Conservation (phyloP, 2,888 invertebrate species). For the Melangyna quadrimaculata region DNA sequence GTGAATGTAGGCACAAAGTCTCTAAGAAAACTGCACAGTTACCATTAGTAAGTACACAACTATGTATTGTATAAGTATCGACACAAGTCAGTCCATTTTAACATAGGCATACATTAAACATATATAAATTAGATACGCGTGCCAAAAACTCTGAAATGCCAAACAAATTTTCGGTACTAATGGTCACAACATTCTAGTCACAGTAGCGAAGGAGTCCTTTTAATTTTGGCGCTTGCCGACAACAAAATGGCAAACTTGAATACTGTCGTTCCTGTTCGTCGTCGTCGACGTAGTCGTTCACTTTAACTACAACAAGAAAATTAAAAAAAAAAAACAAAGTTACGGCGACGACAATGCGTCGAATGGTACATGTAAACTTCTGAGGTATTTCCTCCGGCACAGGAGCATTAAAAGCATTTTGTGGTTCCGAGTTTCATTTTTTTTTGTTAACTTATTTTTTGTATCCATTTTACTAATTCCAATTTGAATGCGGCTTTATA, state of each 20-base stretch:
- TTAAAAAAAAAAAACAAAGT: background rate
- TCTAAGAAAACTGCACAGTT: no score
- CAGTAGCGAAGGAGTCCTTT: slow-evolving; percentile 51
- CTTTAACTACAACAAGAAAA: background rate
- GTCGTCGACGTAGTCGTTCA: background rate
- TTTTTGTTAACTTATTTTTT: background rate
- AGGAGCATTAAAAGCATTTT: slow-evolving; percentile 71
- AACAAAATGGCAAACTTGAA: slow-evolving; percentile 1
- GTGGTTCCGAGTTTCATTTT: slow-evolving; percentile 57
- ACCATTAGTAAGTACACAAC: background rate
- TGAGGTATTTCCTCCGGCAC: slow-evolving; percentile 53
- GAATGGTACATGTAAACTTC: slow-evolving; percentile 64
- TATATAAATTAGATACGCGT: no score
- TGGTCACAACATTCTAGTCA: slow-evolving; percentile 60
- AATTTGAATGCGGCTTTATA: slow-evolving; percentile 64
- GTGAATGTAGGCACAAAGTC: no score
- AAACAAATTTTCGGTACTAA: slow-evolving; percentile 69
- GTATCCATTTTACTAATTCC: slow-evolving; percentile 39
- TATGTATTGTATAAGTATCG: no score
- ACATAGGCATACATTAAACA: no score
- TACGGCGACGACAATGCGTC: slow-evolving; percentile 63
- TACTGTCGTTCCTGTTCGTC: background rate
- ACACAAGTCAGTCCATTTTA: background rate
- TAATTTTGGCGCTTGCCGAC: slow-evolving; percentile 63
- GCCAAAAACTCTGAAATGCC: slow-evolving; percentile 65